phyloP scores from a whole-genome alignment of 2,888 invertebrate genomes.

The Spisula solida region DNA sequence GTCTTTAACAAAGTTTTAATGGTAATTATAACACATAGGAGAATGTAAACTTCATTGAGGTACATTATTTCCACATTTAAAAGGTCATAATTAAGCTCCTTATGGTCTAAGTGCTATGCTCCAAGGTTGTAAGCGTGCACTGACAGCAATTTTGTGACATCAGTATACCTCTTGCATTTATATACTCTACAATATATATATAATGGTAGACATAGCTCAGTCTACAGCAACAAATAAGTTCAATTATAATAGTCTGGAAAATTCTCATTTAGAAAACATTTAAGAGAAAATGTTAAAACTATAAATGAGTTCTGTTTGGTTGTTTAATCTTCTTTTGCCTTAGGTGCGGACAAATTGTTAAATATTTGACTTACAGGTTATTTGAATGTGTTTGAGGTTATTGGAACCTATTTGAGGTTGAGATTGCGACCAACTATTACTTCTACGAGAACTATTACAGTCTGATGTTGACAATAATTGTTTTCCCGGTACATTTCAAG shows the following conservation, averaged over 20 bases:
- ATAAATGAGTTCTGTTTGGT: not conserved
- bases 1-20: no score
- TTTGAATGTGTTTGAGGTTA: not conserved
- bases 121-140: no score
- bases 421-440: not conserved
- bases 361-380: not conserved
- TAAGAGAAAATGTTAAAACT: not conserved
- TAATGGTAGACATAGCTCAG: no score
- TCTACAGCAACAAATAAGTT: not conserved
- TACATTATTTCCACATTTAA: no score
- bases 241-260: not conserved
- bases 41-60: no score
- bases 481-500: constrained; percentile 5
- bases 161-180: no score
- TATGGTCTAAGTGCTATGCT: no score
- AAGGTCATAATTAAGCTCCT: no score
- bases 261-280: constrained; percentile 9
- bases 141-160: no score
- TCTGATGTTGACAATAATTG: constrained; percentile 17
- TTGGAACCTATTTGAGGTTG: not conserved
- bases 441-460: not conserved
- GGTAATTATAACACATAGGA: no score
- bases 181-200: no score
- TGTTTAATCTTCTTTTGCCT: not conserved
- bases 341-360: not conserved